These are phyloP conservation scores for Melanotaenia maccullochi DNA, from an alignment of 2,797 vertebrate species.

Conservation along the genomic window DNA sequence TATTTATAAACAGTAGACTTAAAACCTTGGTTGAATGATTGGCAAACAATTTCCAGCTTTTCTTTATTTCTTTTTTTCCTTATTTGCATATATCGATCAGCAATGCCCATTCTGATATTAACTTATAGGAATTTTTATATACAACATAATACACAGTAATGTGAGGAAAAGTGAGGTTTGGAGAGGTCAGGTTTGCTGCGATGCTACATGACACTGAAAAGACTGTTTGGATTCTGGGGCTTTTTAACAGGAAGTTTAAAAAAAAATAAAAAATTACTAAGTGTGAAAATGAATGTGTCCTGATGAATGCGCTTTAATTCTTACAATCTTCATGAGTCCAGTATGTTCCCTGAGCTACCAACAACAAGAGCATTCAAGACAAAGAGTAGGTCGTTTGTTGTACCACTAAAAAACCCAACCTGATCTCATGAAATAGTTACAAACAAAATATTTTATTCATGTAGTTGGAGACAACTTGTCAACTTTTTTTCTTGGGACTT, in stretches of 20 bases:
- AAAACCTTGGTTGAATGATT: slow-evolving; percentile 58
- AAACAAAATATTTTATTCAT: neutral
- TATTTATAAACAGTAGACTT: slow-evolving; percentile 58
- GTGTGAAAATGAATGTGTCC: slow-evolving; percentile 23
- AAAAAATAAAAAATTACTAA: neutral
- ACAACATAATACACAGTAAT: slow-evolving; percentile 67
- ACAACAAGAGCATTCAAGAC: slow-evolving; percentile 32
- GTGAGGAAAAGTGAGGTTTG: slow-evolving; percentile 63
- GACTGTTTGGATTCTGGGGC: slow-evolving; percentile 21
- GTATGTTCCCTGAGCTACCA: slow-evolving; percentile 81
- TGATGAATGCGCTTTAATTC: slow-evolving; percentile 38
- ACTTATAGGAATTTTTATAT: slow-evolving; percentile 65
- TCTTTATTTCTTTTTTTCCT: slow-evolving; percentile 13
- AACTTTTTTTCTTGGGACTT: neutral
- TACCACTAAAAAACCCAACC: slow-evolving; percentile 2
- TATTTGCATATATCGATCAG: slow-evolving; percentile 71
- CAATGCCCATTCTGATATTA: slow-evolving; percentile 75
- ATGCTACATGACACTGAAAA: slow-evolving; percentile 45
- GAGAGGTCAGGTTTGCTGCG: slow-evolving; percentile 52
- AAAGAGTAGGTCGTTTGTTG: slow-evolving; percentile 25
- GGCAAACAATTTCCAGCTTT: slow-evolving; percentile 60
- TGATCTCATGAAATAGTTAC: neutral
- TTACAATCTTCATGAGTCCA: slow-evolving; percentile 71
- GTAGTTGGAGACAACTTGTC: neutral
- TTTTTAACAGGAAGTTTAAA: slow-evolving; percentile 10